Percentiles rank a stretch among this genome's conserved stretches.
Conservation (phyloP, 2,113 vertebrate genomes). For the Eira barbara region DNA sequence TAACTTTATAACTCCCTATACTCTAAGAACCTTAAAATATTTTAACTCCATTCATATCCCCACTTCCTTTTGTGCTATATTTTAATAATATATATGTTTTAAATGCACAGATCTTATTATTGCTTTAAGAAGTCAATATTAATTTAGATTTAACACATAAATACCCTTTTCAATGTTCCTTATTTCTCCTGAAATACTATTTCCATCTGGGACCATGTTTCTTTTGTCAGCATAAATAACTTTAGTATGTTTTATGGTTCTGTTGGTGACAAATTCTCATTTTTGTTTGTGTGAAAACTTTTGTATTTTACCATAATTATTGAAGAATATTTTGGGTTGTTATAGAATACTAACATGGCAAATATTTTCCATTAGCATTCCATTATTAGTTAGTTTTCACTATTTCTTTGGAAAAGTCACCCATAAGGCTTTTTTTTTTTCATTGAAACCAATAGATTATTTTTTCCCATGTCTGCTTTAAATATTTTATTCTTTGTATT, state of each 20-base stretch:
- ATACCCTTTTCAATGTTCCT: not conserved
- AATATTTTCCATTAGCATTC: not conserved
- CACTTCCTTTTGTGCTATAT: not conserved
- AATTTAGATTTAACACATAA: not conserved
- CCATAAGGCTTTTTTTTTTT: not conserved
- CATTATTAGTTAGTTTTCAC: not conserved
- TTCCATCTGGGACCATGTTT: not conserved
- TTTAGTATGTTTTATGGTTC: not conserved
- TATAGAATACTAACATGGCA: not conserved
- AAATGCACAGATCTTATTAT: not conserved
- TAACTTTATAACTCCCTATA: not conserved
- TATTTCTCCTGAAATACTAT: not conserved
- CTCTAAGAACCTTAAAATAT: not conserved
- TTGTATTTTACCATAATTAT: not conserved
- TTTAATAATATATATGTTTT: not conserved
- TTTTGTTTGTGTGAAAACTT: not conserved
- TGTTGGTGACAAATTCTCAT: not conserved
- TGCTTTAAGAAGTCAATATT: not conserved
- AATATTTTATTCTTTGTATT: not conserved
- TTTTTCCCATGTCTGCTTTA: rapidly evolving
- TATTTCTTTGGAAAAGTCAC: not conserved
- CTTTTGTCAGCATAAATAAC: not conserved
- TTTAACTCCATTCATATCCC: not conserved
- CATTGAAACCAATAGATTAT: not conserved
- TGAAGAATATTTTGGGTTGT: not conserved